A percentile compares a stretch with the other conserved stretches of the same genome.
These are phyloP conservation scores for Drosophila sproati DNA, from an alignment of 1,140 invertebrate species.

Conservation along the genomic window DNA sequence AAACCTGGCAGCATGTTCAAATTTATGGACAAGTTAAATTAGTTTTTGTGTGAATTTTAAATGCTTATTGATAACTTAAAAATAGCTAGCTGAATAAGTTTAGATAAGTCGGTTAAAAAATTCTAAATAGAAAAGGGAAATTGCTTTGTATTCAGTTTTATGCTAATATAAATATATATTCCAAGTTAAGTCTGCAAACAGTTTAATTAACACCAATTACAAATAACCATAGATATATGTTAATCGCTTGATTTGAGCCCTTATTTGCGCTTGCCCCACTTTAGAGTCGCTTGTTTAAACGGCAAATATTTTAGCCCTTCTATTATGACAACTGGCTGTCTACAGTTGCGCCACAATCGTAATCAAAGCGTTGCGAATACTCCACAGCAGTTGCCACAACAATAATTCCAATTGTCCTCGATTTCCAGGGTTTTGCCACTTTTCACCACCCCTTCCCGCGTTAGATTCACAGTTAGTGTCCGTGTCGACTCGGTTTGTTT, in stretches of 20 bases:
- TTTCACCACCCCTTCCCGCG: not conserved
- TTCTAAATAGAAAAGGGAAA: not conserved
- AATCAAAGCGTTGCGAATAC: not conserved
- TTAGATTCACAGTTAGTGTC: not conserved
- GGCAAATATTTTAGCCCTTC: not conserved
- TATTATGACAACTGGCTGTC: not conserved
- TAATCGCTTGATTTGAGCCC: too few relatives aligned
- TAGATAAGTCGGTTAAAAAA: not conserved
- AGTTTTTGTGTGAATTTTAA: not conserved
- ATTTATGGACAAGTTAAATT: not conserved
- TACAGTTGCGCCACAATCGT: not conserved
- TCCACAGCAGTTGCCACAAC: not conserved
- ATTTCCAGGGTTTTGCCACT: too few relatives aligned
- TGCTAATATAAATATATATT: too few relatives aligned
- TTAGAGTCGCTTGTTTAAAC: not conserved
- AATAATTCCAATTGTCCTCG: conserved; percentile 35
- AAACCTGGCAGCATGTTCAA: not conserved
- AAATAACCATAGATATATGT: too few relatives aligned
- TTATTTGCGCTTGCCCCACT: not conserved
- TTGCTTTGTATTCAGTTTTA: too few relatives aligned
- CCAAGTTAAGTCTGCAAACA: too few relatives aligned
- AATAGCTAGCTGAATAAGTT: not conserved
- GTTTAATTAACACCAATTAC: too few relatives aligned
- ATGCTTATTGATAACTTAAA: not conserved
- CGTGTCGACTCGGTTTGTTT: not conserved